Evolutionary conservation across 1,140 invertebrate species (phyloP).

Genomic region (Littorina saxatilis): DNA sequence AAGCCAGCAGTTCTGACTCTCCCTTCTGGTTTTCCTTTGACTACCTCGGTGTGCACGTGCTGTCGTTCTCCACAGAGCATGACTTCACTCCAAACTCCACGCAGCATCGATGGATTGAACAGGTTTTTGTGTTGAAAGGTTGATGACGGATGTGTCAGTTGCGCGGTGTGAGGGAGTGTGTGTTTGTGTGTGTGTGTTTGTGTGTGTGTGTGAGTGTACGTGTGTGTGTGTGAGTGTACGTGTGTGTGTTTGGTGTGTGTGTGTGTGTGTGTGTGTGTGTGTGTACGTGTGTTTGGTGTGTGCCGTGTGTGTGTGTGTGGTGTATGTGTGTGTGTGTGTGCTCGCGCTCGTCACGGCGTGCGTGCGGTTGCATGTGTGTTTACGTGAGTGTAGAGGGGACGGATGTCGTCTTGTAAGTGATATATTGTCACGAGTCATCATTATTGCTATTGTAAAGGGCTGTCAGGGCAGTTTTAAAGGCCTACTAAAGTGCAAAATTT

Average conservation of each 20-base stretch:
- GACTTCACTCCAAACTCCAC: conserved; percentile 85
- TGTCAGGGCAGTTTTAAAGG: too few relatives aligned
- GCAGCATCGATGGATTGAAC: conserved; percentile 85
- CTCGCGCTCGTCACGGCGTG: not conserved
- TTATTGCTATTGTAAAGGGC: too few relatives aligned
- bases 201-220: conserved; percentile 7
- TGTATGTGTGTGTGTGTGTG: too few relatives aligned
- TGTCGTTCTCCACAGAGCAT: conserved; percentile 89
- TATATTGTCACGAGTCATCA: too few relatives aligned
- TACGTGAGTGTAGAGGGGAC: not conserved
- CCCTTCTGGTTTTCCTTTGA: conserved; percentile 53
- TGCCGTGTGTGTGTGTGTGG: too few relatives aligned
- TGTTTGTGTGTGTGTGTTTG: not conserved
- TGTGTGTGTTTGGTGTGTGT: not conserved
- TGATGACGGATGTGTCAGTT: not conserved
- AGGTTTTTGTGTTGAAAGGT: not conserved
- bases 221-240: not conserved
- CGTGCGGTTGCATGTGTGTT: too few relatives aligned
- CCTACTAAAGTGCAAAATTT: too few relatives aligned
- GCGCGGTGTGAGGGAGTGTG: not conserved
- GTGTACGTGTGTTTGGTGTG: too few relatives aligned
- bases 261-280: too few relatives aligned
- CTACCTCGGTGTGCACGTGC: conserved; percentile 47
- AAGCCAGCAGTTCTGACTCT: conserved; percentile 23
- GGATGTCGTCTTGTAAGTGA: not conserved